Base-by-base conservation (phyloP, 2,888 invertebrate genomes). In the Pyrrhia umbra region DNA sequence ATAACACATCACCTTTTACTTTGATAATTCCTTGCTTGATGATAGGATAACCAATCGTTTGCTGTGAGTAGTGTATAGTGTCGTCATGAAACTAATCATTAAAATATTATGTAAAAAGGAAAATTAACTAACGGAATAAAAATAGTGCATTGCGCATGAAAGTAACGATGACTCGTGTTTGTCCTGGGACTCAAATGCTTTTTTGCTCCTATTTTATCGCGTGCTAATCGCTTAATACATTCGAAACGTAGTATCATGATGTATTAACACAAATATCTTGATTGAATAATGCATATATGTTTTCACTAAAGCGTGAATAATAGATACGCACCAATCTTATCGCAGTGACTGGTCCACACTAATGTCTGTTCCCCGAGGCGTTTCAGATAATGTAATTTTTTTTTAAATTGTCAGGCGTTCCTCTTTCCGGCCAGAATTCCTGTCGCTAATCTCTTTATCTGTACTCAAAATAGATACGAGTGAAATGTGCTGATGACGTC, bases 401-500 rank as follows among this genome's bases (percentile, higher is more conserved):
- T 75, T 74, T 55, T 66, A 56, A 21, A 71, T 54, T 37, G 39
- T 60, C 50, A 13, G 25, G 18, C 47, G 49, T 45, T 63, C 59
- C 66, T 45, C 43, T 61, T 60, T 64, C 47, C 52, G 54, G 47
- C 45, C 43, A 25, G 55, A 49, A 52, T 56, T 50, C 50, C 45
- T 39, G 58, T 18, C 42, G 47, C 46, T 75, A 63, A 75, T 70
- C 75, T 70, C 58, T 62, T 66, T 75, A 75, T 70, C 70, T 59
- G 49, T 59, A 60, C 40, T 58, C 54, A 66, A 62, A 75, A 62
- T 75, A 62, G 56, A 70, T 60, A 63, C 18, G 37, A 56, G 64
- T 64, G 56, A 68, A 74, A 68, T 74, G 74, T 73, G 40, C 18
- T 34, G 47, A 46, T 75, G 70, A 70, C 67, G 75, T 71, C 70